Conservation (phyloP, 2,113 vertebrate species). For the Ailuropoda melanoleuca region DNA sequence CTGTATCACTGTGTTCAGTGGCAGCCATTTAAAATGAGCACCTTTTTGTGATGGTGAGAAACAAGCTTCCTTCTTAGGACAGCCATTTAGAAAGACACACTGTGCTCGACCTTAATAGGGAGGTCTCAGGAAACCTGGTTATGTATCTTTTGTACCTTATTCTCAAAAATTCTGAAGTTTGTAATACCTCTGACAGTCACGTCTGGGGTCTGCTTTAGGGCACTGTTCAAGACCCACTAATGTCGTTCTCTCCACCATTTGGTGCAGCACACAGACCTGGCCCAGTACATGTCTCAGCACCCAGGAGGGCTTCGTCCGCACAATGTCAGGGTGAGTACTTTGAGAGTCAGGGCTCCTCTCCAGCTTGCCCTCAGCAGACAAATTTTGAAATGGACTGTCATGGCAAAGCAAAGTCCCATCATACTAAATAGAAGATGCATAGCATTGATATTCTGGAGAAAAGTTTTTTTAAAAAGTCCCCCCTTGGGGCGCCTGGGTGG, state of each 20-base stretch:
- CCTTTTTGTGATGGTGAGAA: slow-evolving; percentile 9
- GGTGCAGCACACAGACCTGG: slow-evolving; percentile 91
- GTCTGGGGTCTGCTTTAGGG: not conserved
- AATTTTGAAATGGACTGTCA: not conserved
- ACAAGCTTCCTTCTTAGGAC: not conserved
- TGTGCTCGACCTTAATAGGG: not conserved
- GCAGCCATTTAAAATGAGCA: not conserved
- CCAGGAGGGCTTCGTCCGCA: slow-evolving; percentile 90
- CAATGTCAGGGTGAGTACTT: slow-evolving; percentile 88
- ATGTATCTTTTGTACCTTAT: not conserved
- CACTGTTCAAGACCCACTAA: not conserved
- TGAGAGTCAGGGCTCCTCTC: not conserved
- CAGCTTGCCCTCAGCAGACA: not conserved
- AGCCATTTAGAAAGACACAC: not conserved
- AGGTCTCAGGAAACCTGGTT: not conserved
- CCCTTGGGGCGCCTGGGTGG: not conserved
- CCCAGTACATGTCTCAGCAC: slow-evolving; percentile 92
- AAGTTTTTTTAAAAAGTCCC: not conserved
- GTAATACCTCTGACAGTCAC: not conserved
- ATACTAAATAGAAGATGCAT: not conserved
- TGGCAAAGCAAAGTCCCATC: not conserved
- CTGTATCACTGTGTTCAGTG: not conserved
- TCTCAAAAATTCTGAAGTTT: not conserved
- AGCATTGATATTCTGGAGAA: not conserved
- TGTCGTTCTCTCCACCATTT: not conserved